Conservation (phyloP, 2,113 vertebrate genomes). For the Ophiodon elongatus region DNA sequence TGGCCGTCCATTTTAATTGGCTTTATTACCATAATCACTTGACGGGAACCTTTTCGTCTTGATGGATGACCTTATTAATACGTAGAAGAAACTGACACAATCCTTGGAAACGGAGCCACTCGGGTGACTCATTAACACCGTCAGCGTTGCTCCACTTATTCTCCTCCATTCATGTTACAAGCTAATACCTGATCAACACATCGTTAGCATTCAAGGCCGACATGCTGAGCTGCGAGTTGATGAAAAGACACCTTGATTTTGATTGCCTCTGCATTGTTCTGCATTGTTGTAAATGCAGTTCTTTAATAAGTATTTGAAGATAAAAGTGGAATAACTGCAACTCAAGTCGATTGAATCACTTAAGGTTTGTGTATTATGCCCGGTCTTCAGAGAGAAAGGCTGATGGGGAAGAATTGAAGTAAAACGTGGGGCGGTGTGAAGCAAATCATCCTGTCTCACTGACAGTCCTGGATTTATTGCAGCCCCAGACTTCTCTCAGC, state of each 20-base stretch:
- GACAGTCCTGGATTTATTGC: conserved; percentile 33
- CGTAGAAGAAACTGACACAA: conserved; percentile 26
- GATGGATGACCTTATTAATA: conserved; percentile 76
- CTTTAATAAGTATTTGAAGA: not conserved
- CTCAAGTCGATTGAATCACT: not conserved
- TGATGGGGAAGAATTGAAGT: conserved; percentile 1
- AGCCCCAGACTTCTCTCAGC: conserved; percentile 2
- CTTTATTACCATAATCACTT: conserved; percentile 68
- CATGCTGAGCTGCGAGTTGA: not conserved
- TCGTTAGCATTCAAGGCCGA: conserved; percentile 14
- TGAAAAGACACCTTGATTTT: conserved; percentile 13
- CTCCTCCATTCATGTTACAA: not conserved
- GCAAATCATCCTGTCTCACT: conserved; percentile 28
- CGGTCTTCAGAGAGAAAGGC: not conserved
- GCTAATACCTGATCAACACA: conserved; percentile 19
- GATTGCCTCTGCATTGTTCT: not conserved
- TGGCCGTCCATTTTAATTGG: conserved; percentile 63
- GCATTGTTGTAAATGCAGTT: not conserved
- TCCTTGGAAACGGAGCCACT: conserved; percentile 18
- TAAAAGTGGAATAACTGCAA: not conserved
- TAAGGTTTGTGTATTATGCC: not conserved
- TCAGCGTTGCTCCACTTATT: conserved; percentile 9
- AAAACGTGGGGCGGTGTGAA: not conserved
- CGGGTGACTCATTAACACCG: conserved; percentile 49
- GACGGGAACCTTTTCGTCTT: conserved; percentile 65